A percentile compares a stretch with the other conserved stretches of the same genome.
Evolutionary conservation across 2,113 vertebrate species (phyloP).

Genomic region (Eptatretus burgeri): DNA sequence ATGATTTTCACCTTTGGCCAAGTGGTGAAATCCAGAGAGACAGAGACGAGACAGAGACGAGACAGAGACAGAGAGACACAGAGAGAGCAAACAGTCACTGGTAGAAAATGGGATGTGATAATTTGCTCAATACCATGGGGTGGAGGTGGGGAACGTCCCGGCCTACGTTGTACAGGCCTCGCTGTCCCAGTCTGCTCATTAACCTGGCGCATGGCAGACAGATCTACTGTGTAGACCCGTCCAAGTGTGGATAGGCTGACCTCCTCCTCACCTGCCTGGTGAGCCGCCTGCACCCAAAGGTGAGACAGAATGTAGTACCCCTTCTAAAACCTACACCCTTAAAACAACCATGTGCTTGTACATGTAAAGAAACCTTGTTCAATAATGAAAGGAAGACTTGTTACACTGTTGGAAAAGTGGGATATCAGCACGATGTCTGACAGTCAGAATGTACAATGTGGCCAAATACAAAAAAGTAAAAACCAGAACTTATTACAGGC

Average conservation of each 20-base stretch:
- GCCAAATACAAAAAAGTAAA: no score
- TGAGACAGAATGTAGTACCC: no score
- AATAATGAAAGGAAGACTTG: conserved; percentile 10
- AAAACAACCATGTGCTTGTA: conserved; percentile 8
- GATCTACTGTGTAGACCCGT: conserved; percentile 98
- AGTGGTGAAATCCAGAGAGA: background rate
- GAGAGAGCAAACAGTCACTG: no score
- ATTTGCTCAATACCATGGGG: no score
- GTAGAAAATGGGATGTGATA: no score
- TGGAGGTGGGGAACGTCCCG: conserved; percentile 22
- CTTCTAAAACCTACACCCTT: conserved; percentile 9
- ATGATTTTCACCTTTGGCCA: conserved; percentile 40
- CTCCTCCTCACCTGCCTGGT: conserved; percentile 98
- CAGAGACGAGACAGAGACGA: background rate
- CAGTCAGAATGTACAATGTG: no score
- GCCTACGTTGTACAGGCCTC: conserved; percentile 95
- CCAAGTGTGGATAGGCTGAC: conserved; percentile 94
- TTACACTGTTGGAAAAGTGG: background rate
- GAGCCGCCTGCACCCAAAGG: conserved; percentile 42
- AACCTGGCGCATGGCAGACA: conserved; percentile 99
- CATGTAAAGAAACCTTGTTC: background rate
- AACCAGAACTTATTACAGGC: no score
- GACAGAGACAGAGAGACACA: no score
- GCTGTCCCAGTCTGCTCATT: conserved; percentile 99
- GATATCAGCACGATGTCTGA: no score